Base-by-base conservation (phyloP, 2,888 invertebrate genomes). In the Serripes groenlandicus region DNA sequence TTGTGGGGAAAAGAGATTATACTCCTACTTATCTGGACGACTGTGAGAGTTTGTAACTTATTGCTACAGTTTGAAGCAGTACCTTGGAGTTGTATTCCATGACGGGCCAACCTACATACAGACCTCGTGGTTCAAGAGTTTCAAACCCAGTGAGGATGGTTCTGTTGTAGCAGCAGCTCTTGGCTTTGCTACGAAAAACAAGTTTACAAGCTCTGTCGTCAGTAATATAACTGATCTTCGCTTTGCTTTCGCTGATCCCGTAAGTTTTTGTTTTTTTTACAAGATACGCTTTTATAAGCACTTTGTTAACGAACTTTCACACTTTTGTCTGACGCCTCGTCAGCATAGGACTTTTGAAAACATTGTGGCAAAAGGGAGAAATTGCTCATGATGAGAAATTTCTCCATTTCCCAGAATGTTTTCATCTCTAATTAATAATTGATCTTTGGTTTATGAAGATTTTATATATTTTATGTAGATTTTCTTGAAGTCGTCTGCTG, bases 241-340 rank as follows among this genome's bases (percentile, higher is more conserved):
- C 37, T 82, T 82, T 52, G 75, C 75, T 5, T 82, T 78, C 58
- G 37, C 52, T 28, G 82, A 82, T 58, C 58, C 58, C 60, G 82
- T 78, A 72, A 60, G 74, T 49, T 32, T 5, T 15, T 35, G 21
- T 49, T n/a, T n/a, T n/a, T n/a, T n/a, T n/a, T n/a, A n/a, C n/a
- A n/a, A n/a, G n/a, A n/a, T n/a, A n/a, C n/a, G n/a, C n/a, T n/a
- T n/a, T n/a, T n/a, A n/a, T n/a, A n/a, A n/a, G 42, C 42, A 7
- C 7, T 42, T 42, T 15, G 7, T 42, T 42, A 42, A 42, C 42
- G 15, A 42, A 42, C 15, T 42, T 11, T 15, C 42, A 42, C 42
- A 42, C 42, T 11, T n/a, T n/a, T n/a, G n/a, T n/a, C n/a, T n/a
- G n/a, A n/a, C n/a, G n/a, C n/a, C n/a, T n/a, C n/a, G n/a, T n/a